Evolutionary conservation across 2,113 vertebrate species (phyloP), one percentile per base, ranked within the genome.

Genomic region (Phycodurus eques): DNA sequence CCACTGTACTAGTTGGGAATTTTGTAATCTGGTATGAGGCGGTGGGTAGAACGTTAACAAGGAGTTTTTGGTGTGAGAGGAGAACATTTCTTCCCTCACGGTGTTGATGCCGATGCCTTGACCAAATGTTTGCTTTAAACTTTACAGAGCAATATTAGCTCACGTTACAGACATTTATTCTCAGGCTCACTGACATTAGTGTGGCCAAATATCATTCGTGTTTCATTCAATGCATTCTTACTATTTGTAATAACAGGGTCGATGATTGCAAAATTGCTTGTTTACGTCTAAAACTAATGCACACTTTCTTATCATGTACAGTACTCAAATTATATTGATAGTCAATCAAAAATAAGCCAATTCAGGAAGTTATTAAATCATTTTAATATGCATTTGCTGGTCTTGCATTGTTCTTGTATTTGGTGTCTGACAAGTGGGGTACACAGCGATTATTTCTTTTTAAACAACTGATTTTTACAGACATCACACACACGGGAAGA

Each of bases 111-210:
- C 61, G 15, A 53, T 61, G 76, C 78, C 73, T 72, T 82, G 47
- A 56, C 83, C 83, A 87, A 92, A 87, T 33, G 65, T 67, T 86
- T 20, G 54, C 75, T 77, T 77, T 76, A 74, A 70, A 83, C 72
- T 74, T 84, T 46, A 76, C 39, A 85, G 70, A 81, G 61, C 60
- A 79, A 78, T 22, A 69, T 67, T n/a, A 64, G 68, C 65, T 70
- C 69, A n/a, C 76, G 86, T 81, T 84, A 80, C 82, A 81, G 43
- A 78, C 75, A 73, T 80, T 68, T 72, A 72, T 69, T 53, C 67
- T 62, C 13, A 8, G 71, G 59, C 19, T 44, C 43, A 76, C 46
- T 53, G 19, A 31, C 14, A 65, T 77, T 8, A 72, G 13, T 79
- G 35, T 39, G 35, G 64, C 72, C 63, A 77, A 47, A 71, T 66